Evolutionary conservation across 2,797 vertebrate species (phyloP), one percentile per base, ranked within the genome.

Genomic region (Intellagama lesueurii): DNA sequence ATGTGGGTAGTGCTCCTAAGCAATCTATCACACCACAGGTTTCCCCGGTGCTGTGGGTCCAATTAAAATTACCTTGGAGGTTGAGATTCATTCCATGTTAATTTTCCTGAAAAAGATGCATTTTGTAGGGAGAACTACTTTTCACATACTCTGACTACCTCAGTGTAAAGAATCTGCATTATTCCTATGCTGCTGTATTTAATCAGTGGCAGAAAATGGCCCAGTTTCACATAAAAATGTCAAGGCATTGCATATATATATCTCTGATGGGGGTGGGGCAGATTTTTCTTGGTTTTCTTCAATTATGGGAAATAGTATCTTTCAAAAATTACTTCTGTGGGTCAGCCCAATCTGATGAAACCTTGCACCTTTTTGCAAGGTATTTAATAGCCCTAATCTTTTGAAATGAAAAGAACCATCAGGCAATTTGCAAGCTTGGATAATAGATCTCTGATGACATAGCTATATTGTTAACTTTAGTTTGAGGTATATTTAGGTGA

Each of bases 181-280:
- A 44, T 88, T 28, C 1, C n/a, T 11, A 76, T 89, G 9, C 22
- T 84, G 24, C 11, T 49, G 12, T 35, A 88, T 70, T 91, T 35
- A 11, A 64, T 32, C 24, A 68, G 0, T 91, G 80, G 68, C 44
- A 76, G 28, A 1, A 90, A 83, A 6, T 0, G 0, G 81, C 30
- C n/a, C 47, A 83, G 30, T 60, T 7, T 69, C 76, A 86, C 76
- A 83, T 86, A 85, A 90, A 64, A 85, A 47, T 56, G 30, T 0
- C 81, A 84, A 0, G 22, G 3, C 30, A 0, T 40, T 88, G 7
- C 1, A 49, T 91, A 83, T 6, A 80, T 80, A 87, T 24, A 4
- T 68, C 52, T 0, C 17, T 52, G 3, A 5, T n/a, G 8, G 3
- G 0, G 0, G 30, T 22, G 0, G 12, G 5, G 0, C 44, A 1